Evolutionary conservation across 2,888 invertebrate species (phyloP), one percentile per base, ranked within the genome.

Genomic region (Xestia xanthographa): DNA sequence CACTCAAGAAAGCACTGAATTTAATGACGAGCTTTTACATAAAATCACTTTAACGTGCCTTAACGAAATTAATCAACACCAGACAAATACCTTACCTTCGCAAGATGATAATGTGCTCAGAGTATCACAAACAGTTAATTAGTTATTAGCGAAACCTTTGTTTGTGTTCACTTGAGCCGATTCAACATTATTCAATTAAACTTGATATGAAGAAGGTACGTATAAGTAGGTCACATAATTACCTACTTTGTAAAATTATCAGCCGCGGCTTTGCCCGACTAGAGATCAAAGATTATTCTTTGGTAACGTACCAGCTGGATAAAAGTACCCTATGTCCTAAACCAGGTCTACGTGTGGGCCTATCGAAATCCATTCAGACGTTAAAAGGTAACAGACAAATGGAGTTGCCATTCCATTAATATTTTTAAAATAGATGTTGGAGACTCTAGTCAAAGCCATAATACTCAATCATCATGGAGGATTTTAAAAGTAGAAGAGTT

Each of bases 111-210:
- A 81, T 66, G 48, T 79, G 62, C 58, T 85, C 62, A 53, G 9
- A 67, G 38, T 67, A 82, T 82, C 48, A 76, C 66, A 45, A 72
- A 66, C 79, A 58, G 58, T 82, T 77, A 82, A 72, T 82, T 81
- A 69, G 70, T 63, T 77, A 71, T 56, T 63, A 81, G 26, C 12
- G 70, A 72, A 85, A 63, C 78, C 86, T 79, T 83, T 85, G 82
- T 85, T 81, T 72, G 77, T 53, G 58, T 77, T 71, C 71, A 82
- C 86, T 71, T 48, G 66, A 72, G 72, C 73, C 56, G 71, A 80
- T 72, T 72, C n/a, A 29, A 65, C 45, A 48, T 83, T 72, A 83
- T 83, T 83, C 34, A 78, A 65, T 83, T 66, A 58, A 68, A 62
- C 72, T 73, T 70, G 58, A 67, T 53, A 65, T 56, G 41, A 58